Percentiles rank a stretch among this genome's conserved stretches.
Evolutionary conservation across 2,113 vertebrate genomes (phyloP).

Genomic region (Galemys pyrenaicus): DNA sequence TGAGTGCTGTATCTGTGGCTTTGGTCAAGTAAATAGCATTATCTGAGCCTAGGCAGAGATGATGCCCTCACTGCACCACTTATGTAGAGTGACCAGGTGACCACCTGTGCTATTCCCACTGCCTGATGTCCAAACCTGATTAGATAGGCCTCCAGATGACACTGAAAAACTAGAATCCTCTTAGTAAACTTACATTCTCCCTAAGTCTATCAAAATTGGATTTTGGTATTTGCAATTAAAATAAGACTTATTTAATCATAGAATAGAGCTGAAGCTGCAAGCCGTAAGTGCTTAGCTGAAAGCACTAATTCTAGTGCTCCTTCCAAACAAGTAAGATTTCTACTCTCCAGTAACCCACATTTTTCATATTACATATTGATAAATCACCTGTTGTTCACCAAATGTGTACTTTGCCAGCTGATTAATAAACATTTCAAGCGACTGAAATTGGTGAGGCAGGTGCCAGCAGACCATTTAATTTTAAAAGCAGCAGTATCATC

Average conservation of each 20-base stretch:
- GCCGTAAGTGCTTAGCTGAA: background rate
- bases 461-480: slow-evolving; percentile 3
- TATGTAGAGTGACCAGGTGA: background rate
- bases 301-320: background rate
- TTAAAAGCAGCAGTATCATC: slow-evolving; percentile 18
- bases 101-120: background rate
- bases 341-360: background rate
- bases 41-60: background rate
- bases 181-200: slow-evolving; percentile 23
- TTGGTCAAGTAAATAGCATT: background rate
- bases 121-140: background rate
- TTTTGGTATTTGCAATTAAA: slow-evolving; percentile 35
- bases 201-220: slow-evolving; percentile 3
- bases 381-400: slow-evolving; percentile 38
- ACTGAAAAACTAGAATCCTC: background rate
- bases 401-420: slow-evolving; percentile 29
- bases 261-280: slow-evolving; percentile 19
- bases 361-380: background rate
- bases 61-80: background rate
- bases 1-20: background rate
- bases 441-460: background rate
- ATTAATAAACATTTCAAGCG: slow-evolving; percentile 32
- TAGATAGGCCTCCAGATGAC: background rate
- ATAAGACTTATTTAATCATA: slow-evolving; percentile 19
- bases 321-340: background rate